Evolutionary conservation across 1,140 invertebrate species (phyloP).

Genomic region (Latrodectus geometricus): DNA sequence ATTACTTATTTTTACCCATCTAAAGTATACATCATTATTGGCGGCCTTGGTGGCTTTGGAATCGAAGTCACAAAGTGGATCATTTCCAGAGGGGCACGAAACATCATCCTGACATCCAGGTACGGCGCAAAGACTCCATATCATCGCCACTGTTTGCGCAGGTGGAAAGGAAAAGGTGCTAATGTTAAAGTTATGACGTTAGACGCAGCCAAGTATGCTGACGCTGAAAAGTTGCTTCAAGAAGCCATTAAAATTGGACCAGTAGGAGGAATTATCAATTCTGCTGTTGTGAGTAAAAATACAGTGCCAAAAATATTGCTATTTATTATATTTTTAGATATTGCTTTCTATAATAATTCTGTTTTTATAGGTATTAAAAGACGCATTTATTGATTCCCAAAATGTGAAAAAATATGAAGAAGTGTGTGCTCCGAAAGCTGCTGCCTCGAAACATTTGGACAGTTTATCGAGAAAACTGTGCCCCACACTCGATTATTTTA

Average conservation of each 20-base stretch:
- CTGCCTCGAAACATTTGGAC: constrained; percentile 82
- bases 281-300: constrained; percentile 79
- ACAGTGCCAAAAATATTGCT: no score
- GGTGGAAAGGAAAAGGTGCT: constrained; percentile 78
- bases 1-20: constrained; percentile 68
- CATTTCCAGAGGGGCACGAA: constrained; percentile 71
- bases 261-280: constrained; percentile 93
- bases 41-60: constrained; percentile 74
- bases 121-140: constrained; percentile 72
- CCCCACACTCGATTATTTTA: constrained; percentile 87
- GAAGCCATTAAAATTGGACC: constrained; percentile 79
- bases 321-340: not conserved
- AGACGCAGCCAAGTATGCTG: constrained; percentile 75
- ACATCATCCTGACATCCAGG: constrained; percentile 72
- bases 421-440: constrained; percentile 75
- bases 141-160: constrained; percentile 68
- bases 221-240: constrained; percentile 79
- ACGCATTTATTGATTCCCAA: constrained; percentile 90
- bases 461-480: constrained; percentile 78
- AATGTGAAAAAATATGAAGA: constrained; percentile 80
- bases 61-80: constrained; percentile 74
- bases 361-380: constrained; percentile 77
- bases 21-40: constrained; percentile 71
- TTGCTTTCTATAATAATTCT: not conserved
- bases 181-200: constrained; percentile 79